Evolutionary conservation across 1,140 invertebrate species (phyloP), one percentile per base, ranked within the genome.

Genomic region (Cryptotermes secundus): DNA sequence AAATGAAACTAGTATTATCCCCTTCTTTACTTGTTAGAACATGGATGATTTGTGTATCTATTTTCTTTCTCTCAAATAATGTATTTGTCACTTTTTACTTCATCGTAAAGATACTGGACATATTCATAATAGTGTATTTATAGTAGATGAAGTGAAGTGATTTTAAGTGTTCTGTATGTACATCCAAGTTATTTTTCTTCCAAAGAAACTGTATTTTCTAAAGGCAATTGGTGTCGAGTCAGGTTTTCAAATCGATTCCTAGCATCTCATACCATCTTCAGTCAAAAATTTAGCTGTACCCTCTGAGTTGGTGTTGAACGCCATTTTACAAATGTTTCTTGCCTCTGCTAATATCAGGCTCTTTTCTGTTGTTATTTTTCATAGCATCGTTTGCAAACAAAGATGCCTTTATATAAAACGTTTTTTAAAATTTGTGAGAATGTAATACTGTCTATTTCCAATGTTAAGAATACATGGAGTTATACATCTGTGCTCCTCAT

Each of bases 201-300:
- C n/a, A 31, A n/a, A 72, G 31, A 31, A 14, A 31, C n/a, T 72
- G 59, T 72, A 16, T 72, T 26, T 72, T 72, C n/a, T n/a, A 31
- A 72, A 72, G 59, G 59, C 59, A 72, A n/a, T 31, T 72, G 59
- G 59, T 72, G 59, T 72, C 59, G 14, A 72, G 59, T 72, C 59
- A 72, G 59, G 59, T 72, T 72, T n/a, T 72, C 59, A 72, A 31
- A 72, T 72, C 12, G 22, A 31, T n/a, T 72, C 14, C 26, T 72
- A 72, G 14, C 59, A 31, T 72, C 26, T 72, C 4, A 31, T 7
- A n/a, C 7, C 31, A 12, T n/a, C 2, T 14, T 72, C 31, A 31
- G 59, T 72, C 7, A 59, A 6, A 59, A 59, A 22, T 12, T 42
- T 42, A 12, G 9, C 1, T 42, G 38, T 42, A 42, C 16, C 9